Percentiles rank a stretch among this genome's conserved stretches.
Conservation (phyloP, 1,140 invertebrate genomes). For the Dinoponera quadriceps region DNA sequence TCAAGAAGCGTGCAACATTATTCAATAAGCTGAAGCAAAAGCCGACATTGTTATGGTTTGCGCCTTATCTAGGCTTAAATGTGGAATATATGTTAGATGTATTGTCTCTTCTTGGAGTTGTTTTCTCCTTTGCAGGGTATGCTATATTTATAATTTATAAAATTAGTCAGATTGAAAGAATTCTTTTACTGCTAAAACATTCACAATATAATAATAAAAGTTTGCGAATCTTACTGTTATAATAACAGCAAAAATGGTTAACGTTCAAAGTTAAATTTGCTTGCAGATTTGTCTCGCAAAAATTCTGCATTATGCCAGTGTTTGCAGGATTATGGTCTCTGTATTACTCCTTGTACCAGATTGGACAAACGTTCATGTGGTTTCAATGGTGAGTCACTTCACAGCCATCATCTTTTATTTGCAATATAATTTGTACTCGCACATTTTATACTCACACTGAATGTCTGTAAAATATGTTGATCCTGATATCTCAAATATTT, state of each 20-base stretch:
- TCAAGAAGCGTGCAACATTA: slow-evolving; percentile 83
- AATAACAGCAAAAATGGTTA: too few relatives aligned
- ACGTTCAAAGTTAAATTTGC: slow-evolving; percentile 12
- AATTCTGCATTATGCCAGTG: slow-evolving; percentile 87
- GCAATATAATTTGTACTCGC: too few relatives aligned
- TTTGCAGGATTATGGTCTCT: slow-evolving; percentile 90
- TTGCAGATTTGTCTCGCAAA: slow-evolving; percentile 89
- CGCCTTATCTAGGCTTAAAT: slow-evolving; percentile 89
- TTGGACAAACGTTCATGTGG: slow-evolving; percentile 92
- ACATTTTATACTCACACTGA: neutral
- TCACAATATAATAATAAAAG: neutral
- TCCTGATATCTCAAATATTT: neutral
- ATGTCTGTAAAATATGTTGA: neutral
- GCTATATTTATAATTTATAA: slow-evolving; percentile 43
- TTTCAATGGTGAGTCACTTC: slow-evolving; percentile 90
- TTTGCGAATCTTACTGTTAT: neutral
- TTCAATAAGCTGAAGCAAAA: slow-evolving; percentile 88
- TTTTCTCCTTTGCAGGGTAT: slow-evolving; percentile 89
- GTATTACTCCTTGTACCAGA: slow-evolving; percentile 92
- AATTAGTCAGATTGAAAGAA: slow-evolving; percentile 7
- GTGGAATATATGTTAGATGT: slow-evolving; percentile 91
- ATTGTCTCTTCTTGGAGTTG: slow-evolving; percentile 88
- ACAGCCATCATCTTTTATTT: too few relatives aligned
- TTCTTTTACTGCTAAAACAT: neutral
- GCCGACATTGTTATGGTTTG: slow-evolving; percentile 90